A percentile compares a stretch with the other conserved stretches of the same genome.
These are phyloP conservation scores for Papilio protenor DNA, from an alignment of 2,888 invertebrate genomes.

Conservation along the genomic window DNA sequence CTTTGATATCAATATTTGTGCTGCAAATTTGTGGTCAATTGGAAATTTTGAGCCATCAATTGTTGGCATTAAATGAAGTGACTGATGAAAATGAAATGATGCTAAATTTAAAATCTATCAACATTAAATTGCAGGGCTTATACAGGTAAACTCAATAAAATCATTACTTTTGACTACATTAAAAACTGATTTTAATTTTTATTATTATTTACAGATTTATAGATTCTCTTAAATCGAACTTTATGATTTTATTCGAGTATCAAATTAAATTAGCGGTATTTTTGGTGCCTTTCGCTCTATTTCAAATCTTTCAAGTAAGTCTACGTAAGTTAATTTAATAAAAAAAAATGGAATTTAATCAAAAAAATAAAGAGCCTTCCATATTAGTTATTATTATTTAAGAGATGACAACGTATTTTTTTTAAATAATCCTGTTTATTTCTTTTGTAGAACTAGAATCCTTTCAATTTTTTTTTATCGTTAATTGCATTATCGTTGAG, in stretches of 20 bases:
- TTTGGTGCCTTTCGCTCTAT: constrained; percentile 59
- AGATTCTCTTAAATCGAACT: constrained; percentile 55
- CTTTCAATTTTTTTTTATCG: neutral
- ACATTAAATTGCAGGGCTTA: constrained; percentile 58
- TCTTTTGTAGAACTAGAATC: neutral
- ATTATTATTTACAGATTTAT: constrained; percentile 59
- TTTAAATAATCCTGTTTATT: neutral
- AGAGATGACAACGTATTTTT: neutral
- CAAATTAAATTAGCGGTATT: constrained; percentile 63
- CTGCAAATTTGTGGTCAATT: constrained; percentile 67
- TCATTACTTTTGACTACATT: neutral
- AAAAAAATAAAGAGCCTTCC: no score
- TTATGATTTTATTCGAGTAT: constrained; percentile 60
- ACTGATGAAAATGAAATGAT: constrained; percentile 50
- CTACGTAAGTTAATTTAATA: neutral
- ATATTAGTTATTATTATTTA: neutral
- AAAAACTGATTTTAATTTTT: neutral
- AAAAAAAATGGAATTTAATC: no score
- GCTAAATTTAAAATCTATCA: constrained; percentile 55
- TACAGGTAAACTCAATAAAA: constrained; percentile 54
- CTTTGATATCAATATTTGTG: constrained; percentile 65
- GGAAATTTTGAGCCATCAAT: constrained; percentile 57
- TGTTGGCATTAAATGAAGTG: constrained; percentile 52
- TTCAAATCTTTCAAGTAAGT: constrained; percentile 60
- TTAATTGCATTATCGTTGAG: neutral